Conservation (phyloP, 2,113 vertebrate genomes). For the Nicator chloris region DNA sequence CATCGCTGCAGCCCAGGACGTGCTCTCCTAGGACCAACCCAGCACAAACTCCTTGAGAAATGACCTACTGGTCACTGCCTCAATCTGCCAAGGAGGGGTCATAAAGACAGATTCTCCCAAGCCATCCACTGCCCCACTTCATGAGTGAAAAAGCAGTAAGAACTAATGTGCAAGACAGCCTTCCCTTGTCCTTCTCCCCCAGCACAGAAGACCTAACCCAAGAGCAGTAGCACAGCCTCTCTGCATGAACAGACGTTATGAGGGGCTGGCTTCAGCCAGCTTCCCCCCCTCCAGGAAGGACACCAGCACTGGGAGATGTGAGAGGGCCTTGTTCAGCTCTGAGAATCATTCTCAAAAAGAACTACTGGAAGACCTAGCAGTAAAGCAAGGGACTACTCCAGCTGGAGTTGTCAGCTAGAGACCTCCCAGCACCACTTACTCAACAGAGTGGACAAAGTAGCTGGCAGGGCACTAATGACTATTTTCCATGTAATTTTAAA, state of each 20-base stretch:
- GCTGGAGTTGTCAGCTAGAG: background rate
- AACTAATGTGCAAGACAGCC: background rate
- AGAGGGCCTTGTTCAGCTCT: background rate
- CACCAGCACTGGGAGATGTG: background rate
- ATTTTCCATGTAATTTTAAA: constrained; percentile 21
- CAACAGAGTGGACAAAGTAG: background rate
- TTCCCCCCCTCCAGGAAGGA: background rate
- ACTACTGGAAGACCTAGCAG: constrained; percentile 29
- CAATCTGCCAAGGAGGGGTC: background rate
- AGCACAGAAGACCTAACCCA: background rate
- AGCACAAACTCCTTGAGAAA: background rate
- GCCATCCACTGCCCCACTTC: background rate
- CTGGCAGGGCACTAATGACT: constrained; percentile 42
- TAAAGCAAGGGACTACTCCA: constrained; percentile 22
- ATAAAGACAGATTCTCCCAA: background rate
- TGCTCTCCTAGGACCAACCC: background rate
- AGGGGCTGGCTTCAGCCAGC: background rate
- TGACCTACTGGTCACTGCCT: background rate
- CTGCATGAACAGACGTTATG: background rate
- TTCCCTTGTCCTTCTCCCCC: background rate
- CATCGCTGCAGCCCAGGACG: background rate
- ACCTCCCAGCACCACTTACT: constrained; percentile 21
- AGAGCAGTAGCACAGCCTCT: background rate
- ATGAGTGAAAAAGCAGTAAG: background rate
- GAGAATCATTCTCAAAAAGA: constrained; percentile 11